Evolutionary conservation across 2,113 vertebrate species (phyloP).

Genomic region (Siniperca knerii): DNA sequence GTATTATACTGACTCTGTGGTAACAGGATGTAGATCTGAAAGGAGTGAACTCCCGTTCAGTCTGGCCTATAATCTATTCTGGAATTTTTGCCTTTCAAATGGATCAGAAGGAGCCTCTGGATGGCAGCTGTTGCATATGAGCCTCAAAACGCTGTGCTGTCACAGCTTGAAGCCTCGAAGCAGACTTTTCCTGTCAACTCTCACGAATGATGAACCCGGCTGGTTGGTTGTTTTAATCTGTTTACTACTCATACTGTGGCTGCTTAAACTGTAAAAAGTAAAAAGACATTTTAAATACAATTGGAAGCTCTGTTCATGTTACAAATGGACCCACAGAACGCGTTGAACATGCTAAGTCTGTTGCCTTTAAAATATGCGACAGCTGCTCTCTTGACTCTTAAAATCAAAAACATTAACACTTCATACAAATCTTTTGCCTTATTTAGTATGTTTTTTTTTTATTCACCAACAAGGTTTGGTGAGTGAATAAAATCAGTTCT

Average conservation of each 20-base stretch:
- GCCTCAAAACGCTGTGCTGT: conserved; percentile 19
- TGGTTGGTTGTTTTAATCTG: conserved; percentile 32
- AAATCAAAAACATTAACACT: conserved; percentile 49
- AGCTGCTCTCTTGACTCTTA: conserved; percentile 68
- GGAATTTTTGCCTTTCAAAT: conserved; percentile 79
- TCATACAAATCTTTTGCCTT: conserved; percentile 59
- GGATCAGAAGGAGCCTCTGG: conserved; percentile 58
- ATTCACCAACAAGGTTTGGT: conserved; percentile 57
- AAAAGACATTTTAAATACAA: conserved; percentile 27
- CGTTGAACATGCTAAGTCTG: conserved; percentile 16
- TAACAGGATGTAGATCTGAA: conserved; percentile 64
- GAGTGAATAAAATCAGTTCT: conserved; percentile 71
- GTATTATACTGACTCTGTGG: conserved; percentile 87
- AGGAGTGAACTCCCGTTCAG: conserved; percentile 71
- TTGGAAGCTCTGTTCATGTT: conserved; percentile 27
- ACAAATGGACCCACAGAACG: conserved; percentile 32
- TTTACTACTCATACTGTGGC: conserved; percentile 40
- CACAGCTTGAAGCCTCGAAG: conserved; percentile 35
- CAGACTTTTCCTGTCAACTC: conserved; percentile 42
- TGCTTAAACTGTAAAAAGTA: conserved; percentile 34
- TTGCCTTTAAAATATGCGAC: conserved; percentile 62
- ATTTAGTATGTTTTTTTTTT: conserved; percentile 48
- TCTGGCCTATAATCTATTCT: conserved; percentile 72
- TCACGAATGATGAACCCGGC: conserved; percentile 15
- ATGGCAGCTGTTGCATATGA: conserved; percentile 74